phyloP scores from a whole-genome alignment of 1,140 invertebrate genomes.

The Conus betulinus region DNA sequence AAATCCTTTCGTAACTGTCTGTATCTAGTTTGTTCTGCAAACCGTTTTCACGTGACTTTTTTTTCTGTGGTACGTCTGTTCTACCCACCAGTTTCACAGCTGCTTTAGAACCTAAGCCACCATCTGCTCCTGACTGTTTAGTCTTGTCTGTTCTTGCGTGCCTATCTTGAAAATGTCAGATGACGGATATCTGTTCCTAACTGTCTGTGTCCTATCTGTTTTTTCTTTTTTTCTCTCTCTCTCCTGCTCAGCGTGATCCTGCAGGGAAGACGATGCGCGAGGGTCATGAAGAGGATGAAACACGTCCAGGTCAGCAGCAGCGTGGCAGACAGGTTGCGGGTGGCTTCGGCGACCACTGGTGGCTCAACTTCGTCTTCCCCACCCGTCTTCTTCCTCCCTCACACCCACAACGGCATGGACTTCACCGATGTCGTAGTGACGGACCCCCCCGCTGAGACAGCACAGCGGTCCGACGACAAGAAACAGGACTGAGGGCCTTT shows the following conservation, averaged over 20 bases:
- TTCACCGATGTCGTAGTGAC: not conserved
- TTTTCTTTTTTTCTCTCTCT: not conserved
- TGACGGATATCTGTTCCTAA: not conserved
- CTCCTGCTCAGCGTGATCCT: not conserved
- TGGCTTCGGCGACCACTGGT: not conserved
- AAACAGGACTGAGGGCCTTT: too few relatives aligned
- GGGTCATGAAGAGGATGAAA: constrained; percentile 6
- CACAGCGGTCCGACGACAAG: too few relatives aligned
- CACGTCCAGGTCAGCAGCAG: not conserved
- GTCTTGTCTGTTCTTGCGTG: too few relatives aligned
- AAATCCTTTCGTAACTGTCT: too few relatives aligned
- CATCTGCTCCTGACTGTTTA: too few relatives aligned
- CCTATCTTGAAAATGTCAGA: too few relatives aligned
- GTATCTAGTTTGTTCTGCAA: too few relatives aligned
- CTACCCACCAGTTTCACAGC: too few relatives aligned
- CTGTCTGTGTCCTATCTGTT: not conserved
- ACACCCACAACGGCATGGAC: not conserved
- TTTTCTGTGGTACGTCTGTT: too few relatives aligned
- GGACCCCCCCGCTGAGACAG: too few relatives aligned
- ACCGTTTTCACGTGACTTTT: too few relatives aligned
- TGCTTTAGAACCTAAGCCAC: too few relatives aligned
- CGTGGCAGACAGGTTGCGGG: not conserved
- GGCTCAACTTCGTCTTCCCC: not conserved
- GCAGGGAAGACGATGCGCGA: constrained; percentile 4
- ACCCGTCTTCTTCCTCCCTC: not conserved